phyloP scores from a whole-genome alignment of 2,113 vertebrate species.

The Porphyrio hochstetteri region DNA sequence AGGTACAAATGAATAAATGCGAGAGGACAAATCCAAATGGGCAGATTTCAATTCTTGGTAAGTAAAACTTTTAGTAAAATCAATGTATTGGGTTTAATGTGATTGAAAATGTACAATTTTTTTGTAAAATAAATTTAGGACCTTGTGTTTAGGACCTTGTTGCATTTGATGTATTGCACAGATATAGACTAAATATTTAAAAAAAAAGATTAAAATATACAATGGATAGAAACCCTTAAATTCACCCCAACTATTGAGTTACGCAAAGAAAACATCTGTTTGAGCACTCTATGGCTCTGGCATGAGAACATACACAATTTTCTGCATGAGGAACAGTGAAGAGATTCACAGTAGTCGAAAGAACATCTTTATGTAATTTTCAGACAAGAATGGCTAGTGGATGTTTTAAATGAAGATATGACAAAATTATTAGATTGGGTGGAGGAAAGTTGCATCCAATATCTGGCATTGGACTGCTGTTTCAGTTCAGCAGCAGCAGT shows the following conservation, averaged over 20 bases:
- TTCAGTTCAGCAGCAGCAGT: neutral
- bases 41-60: neutral
- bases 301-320: neutral
- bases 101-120: neutral
- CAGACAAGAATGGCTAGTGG: neutral
- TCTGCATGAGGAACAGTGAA: neutral
- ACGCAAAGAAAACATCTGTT: neutral
- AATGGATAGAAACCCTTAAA: neutral
- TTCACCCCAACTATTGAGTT: neutral
- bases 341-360: neutral
- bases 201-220: neutral
- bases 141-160: neutral
- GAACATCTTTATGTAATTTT: neutral
- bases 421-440: neutral
- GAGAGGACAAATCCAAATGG: neutral
- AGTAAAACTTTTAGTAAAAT: neutral
- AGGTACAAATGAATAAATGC: neutral
- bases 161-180: neutral
- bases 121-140: neutral
- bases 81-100: neutral
- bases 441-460: neutral
- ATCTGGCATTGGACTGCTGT: neutral
- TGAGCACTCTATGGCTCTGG: neutral
- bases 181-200: neutral
- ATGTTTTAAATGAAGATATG: slow-evolving; percentile 10